Evolutionary conservation across 2,113 vertebrate genomes (phyloP).

Genomic region (Motacilla tschutschensis): DNA sequence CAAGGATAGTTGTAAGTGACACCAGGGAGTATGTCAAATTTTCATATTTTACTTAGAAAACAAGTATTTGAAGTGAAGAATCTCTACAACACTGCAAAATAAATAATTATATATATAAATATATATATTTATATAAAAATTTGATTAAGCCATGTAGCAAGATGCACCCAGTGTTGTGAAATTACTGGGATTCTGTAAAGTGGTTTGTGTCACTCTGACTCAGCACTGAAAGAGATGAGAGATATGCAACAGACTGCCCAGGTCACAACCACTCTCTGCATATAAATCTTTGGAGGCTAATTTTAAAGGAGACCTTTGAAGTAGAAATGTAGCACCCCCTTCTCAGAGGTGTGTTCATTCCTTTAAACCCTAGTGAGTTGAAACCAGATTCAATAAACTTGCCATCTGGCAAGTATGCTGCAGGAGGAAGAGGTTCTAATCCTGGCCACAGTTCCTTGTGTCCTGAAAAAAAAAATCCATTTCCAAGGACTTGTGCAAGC

Average conservation of each 20-base stretch:
- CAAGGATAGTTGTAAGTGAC: not conserved
- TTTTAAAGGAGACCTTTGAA: constrained; percentile 34
- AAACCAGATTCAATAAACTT: constrained; percentile 46
- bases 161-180: not conserved
- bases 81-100: not conserved
- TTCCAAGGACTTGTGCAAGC: constrained; percentile 12
- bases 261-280: not conserved
- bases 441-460: constrained; percentile 5
- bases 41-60: not conserved
- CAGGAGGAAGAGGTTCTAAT: constrained; percentile 48
- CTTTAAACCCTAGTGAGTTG: constrained; percentile 28
- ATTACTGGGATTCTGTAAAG: not conserved
- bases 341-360: not conserved
- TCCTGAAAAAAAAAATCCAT: not conserved
- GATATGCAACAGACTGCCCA: not conserved
- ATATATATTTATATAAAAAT: not conserved
- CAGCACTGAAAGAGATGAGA: not conserved
- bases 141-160: not conserved
- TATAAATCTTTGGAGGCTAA: not conserved
- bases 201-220: not conserved
- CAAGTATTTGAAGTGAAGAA: not conserved
- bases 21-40: not conserved
- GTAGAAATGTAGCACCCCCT: not conserved
- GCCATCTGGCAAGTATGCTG: constrained; percentile 40
- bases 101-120: not conserved